Evolutionary conservation across 1,140 invertebrate species (phyloP).

Genomic region (Heliothis virescens): DNA sequence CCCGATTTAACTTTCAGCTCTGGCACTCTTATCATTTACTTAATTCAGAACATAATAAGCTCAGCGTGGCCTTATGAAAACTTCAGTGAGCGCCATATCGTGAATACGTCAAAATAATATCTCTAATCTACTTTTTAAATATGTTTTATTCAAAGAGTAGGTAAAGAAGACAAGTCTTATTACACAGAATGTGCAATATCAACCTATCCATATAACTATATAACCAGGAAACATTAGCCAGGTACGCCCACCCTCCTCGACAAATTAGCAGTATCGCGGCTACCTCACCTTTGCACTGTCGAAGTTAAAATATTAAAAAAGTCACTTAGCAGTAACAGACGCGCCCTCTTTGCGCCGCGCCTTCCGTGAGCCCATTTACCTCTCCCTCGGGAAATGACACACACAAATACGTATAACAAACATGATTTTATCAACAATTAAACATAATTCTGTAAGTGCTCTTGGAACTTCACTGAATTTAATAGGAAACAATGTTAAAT

Average conservation of each 20-base stretch:
- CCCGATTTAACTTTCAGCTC: constrained; percentile 3
- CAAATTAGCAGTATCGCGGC: constrained; percentile 32
- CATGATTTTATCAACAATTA: constrained; percentile 31
- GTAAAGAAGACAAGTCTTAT: not conserved
- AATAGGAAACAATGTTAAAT: no score
- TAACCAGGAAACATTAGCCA: constrained; percentile 6
- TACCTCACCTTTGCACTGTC: constrained; percentile 35
- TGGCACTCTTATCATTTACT: not conserved
- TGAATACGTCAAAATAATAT: no score
- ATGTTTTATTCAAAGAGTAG: not conserved
- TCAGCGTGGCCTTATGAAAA: no score
- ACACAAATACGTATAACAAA: constrained; percentile 15
- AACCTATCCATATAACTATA: not conserved
- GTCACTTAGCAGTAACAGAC: constrained; percentile 42
- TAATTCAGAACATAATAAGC: not conserved
- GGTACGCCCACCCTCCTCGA: not conserved
- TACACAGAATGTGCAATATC: not conserved
- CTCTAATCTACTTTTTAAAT: no score
- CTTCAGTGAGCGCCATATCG: no score
- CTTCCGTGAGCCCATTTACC: constrained; percentile 34
- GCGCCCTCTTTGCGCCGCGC: constrained; percentile 32
- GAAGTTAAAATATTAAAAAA: constrained; percentile 45
- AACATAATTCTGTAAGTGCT: constrained; percentile 21
- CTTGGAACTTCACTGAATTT: not conserved
- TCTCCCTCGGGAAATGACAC: constrained; percentile 26